Percentiles rank a stretch among this genome's conserved stretches.
phyloP scores from a whole-genome alignment of 2,888 invertebrate genomes.

The Dinocampus coccinellae region DNA sequence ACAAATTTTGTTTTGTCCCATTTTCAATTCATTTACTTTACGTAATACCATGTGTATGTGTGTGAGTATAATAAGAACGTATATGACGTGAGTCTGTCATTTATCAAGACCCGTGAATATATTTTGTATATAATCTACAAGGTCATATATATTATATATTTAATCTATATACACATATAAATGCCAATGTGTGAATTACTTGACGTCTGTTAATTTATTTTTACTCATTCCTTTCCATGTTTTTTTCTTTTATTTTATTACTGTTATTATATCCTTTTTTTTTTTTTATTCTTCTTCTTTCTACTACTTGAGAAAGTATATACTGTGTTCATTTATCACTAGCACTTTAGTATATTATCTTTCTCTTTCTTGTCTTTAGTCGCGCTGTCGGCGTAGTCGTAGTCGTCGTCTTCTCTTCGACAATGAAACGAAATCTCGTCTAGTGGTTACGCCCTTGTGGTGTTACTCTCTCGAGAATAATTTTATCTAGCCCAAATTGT shows the following conservation, averaged over 20 bases:
- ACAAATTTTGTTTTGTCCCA: neutral
- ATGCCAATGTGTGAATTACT: constrained; percentile 1
- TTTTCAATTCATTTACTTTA: neutral
- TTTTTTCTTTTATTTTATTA: constrained; percentile 39
- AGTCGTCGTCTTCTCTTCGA: constrained; percentile 17
- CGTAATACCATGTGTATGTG: neutral
- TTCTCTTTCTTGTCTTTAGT: neutral
- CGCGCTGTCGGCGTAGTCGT: constrained; percentile 2
- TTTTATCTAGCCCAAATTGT: constrained; percentile 13
- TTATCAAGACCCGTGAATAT: neutral
- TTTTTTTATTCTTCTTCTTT: constrained; percentile 1
- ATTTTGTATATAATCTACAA: neutral
- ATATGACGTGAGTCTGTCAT: neutral
- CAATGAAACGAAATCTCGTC: constrained; percentile 10
- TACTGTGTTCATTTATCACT: neutral
- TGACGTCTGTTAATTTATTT: constrained; percentile 3
- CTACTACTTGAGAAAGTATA: neutral
- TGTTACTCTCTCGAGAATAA: constrained; percentile 24
- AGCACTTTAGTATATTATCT: neutral
- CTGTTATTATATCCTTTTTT: neutral
- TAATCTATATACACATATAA: neutral
- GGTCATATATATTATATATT: neutral
- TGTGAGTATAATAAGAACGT: neutral
- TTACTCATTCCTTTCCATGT: neutral
- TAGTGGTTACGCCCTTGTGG: constrained; percentile 26